Percentiles rank a stretch among this genome's conserved stretches.
Conservation (phyloP, 2,113 vertebrate genomes). For the Aythya baeri region DNA sequence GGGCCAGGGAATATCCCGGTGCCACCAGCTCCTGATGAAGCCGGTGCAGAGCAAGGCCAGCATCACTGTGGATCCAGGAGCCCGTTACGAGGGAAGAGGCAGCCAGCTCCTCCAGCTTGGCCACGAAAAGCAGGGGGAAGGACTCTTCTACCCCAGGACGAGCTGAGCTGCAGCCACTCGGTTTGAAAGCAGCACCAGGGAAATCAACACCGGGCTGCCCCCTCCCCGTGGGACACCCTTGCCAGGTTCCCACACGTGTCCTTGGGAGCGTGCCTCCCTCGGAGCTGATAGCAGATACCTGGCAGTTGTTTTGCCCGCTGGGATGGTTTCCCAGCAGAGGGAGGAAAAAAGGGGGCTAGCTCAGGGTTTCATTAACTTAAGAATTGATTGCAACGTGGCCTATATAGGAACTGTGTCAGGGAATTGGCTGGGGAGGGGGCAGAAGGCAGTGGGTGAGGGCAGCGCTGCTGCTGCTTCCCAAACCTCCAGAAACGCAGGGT, state of each 20-base stretch:
- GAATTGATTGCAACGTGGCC: constrained; percentile 35
- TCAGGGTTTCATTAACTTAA: constrained; percentile 51
- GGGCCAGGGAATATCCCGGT: background rate
- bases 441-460: background rate
- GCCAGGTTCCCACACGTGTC: background rate
- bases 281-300: background rate
- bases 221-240: background rate
- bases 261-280: constrained; percentile 29
- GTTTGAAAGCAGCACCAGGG: background rate
- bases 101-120: background rate
- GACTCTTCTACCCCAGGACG: background rate
- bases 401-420: constrained; percentile 46
- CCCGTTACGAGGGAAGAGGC: background rate
- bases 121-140: background rate
- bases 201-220: background rate
- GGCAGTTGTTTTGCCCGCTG: background rate
- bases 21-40: accelerated
- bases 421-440: background rate
- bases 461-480: background rate
- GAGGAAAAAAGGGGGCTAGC: background rate
- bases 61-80: background rate
- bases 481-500: background rate
- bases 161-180: background rate
- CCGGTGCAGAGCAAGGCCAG: background rate
- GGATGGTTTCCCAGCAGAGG: background rate